phyloP scores from a whole-genome alignment of 1,140 invertebrate species.

The Elysia chlorotica region DNA sequence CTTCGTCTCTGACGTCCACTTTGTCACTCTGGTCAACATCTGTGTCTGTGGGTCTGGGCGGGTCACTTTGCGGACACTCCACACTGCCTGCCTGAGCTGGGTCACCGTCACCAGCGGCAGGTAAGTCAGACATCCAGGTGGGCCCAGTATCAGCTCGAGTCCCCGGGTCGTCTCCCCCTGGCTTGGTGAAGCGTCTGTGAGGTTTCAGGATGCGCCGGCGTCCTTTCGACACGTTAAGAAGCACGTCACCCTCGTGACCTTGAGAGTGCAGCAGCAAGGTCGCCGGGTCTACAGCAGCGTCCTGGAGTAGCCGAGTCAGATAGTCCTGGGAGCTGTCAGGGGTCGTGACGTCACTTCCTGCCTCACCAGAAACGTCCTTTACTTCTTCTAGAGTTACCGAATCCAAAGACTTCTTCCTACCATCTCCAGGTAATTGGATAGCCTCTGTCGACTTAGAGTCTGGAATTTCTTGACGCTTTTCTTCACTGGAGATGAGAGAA shows the following conservation, averaged over 20 bases:
- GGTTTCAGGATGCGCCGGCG: conserved; percentile 5
- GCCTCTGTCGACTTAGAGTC: no score
- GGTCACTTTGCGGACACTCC: neutral
- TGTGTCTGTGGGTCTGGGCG: neutral
- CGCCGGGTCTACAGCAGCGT: no score
- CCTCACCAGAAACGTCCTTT: no score
- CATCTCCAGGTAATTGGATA: neutral
- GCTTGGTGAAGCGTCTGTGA: neutral
- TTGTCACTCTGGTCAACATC: neutral
- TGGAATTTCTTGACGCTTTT: neutral
- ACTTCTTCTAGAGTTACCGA: neutral
- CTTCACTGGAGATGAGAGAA: no score
- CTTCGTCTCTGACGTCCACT: neutral
- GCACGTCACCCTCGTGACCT: neutral
- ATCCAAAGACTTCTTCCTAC: neutral
- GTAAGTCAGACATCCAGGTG: neutral
- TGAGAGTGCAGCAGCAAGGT: no score
- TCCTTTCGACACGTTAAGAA: neutral
- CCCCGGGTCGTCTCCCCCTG: neutral
- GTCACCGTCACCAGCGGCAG: neutral
- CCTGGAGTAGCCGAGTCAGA: no score
- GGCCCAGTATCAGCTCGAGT: neutral
- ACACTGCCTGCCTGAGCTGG: neutral
- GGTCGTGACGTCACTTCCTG: neutral
- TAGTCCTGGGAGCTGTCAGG: neutral